A percentile compares a stretch with the other conserved stretches of the same genome.
phyloP scores from a whole-genome alignment of 1,140 invertebrate genomes.

The Periplaneta americana region DNA sequence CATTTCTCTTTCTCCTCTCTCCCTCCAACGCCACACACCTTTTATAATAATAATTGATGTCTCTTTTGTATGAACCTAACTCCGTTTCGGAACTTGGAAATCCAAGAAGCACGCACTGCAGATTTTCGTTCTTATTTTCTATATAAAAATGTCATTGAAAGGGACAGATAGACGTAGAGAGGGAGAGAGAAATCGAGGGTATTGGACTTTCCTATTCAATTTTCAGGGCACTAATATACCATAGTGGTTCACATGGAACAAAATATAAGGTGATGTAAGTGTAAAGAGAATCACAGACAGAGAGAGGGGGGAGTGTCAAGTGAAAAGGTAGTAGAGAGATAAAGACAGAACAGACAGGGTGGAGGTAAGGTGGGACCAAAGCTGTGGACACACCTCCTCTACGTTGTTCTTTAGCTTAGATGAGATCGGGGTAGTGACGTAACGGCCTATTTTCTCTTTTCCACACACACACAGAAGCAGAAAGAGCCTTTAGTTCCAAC shows the following conservation, averaged over 20 bases:
- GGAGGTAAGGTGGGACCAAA: not conserved
- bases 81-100: not conserved
- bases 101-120: not conserved
- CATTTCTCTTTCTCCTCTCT: not conserved
- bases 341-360: not conserved
- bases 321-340: not conserved
- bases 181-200: not conserved
- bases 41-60: not conserved
- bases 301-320: not conserved
- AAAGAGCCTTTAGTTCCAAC: not conserved
- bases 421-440: not conserved
- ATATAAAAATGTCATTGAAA: not conserved
- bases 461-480: not conserved
- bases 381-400: not conserved
- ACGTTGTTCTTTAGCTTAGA: not conserved
- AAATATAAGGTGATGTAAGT: not conserved
- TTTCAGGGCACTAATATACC: not conserved
- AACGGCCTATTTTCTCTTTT: not conserved
- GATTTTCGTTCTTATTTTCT: not conserved
- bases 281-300: not conserved
- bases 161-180: too few species aligned
- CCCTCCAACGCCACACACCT: not conserved
- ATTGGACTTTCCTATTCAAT: not conserved
- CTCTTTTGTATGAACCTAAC: not conserved
- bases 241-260: not conserved